Conservation (phyloP, 2,888 invertebrate species). For the Dioctria linearis region DNA sequence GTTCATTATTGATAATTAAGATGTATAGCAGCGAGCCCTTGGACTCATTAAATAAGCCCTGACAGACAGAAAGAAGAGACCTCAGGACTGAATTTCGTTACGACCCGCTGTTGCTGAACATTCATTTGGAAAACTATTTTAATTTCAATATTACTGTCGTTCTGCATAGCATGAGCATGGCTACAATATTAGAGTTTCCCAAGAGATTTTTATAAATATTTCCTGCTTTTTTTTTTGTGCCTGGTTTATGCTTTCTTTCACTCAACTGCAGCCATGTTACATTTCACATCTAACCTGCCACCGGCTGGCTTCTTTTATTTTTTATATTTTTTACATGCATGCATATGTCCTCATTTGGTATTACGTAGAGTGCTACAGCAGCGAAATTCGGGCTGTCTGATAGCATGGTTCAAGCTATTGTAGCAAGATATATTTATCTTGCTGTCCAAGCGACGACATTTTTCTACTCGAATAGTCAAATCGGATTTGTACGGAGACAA, state of each 20-base stretch:
- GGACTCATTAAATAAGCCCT: conserved; percentile 29
- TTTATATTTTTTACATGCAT: neutral
- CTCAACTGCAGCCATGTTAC: conserved; percentile 2
- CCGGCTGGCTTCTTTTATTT: neutral
- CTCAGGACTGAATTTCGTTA: neutral
- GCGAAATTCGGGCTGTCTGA: neutral
- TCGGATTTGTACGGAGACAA: conserved; percentile 30
- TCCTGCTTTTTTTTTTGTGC: neutral
- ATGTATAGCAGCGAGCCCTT: conserved; percentile 15
- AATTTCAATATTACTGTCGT: neutral
- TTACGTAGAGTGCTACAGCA: neutral
- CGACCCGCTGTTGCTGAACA: conserved; percentile 4
- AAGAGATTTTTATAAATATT: neutral
- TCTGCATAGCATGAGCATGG: neutral
- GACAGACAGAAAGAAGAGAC: neutral
- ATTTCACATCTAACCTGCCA: neutral
- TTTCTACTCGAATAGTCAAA: conserved; percentile 41
- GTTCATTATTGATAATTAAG: conserved; percentile 35
- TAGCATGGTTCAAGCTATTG: neutral
- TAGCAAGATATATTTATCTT: conserved; percentile 41
- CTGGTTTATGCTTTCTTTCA: neutral
- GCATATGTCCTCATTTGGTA: neutral
- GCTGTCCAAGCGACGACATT: conserved; percentile 35
- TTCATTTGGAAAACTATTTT: conserved; percentile 7
- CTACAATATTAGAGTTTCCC: neutral